These are phyloP conservation scores for Pogonocherus hispidulus DNA, from an alignment of 2,888 invertebrate species.

Conservation along the genomic window DNA sequence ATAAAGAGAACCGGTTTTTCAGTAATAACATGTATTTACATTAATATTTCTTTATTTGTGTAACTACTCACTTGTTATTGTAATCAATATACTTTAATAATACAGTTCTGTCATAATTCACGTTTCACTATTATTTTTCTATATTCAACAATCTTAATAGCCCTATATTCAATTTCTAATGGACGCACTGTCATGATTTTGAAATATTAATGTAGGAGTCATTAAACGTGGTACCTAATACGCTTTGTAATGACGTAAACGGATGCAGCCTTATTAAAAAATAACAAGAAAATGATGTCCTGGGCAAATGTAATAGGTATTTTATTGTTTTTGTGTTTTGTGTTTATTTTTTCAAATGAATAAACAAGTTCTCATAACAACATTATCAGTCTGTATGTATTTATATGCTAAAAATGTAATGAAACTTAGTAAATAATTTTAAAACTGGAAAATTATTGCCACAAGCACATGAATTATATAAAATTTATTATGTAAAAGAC, in stretches of 20 bases:
- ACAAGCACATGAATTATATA: no score
- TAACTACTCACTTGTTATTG: not conserved
- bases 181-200: not conserved
- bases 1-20: no score
- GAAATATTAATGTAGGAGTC: not conserved
- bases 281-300: not conserved
- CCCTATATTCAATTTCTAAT: not conserved
- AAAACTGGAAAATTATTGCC: no score
- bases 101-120: not conserved
- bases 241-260: not conserved
- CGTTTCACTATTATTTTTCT: not conserved
- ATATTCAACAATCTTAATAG: not conserved
- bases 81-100: not conserved
- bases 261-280: not conserved
- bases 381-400: no score
- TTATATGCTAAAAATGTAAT: no score
- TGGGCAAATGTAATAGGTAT: not conserved
- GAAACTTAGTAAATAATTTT: no score
- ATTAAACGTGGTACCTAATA: not conserved
- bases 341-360: no score
- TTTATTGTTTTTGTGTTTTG: not conserved
- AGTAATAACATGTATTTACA: not conserved
- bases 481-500: no score
- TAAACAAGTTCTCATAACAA: not conserved
- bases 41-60: not conserved